Percentiles rank a stretch among this genome's conserved stretches.
Evolutionary conservation across 2,888 invertebrate species (phyloP).

Genomic region (Meghimatium bilineatum): DNA sequence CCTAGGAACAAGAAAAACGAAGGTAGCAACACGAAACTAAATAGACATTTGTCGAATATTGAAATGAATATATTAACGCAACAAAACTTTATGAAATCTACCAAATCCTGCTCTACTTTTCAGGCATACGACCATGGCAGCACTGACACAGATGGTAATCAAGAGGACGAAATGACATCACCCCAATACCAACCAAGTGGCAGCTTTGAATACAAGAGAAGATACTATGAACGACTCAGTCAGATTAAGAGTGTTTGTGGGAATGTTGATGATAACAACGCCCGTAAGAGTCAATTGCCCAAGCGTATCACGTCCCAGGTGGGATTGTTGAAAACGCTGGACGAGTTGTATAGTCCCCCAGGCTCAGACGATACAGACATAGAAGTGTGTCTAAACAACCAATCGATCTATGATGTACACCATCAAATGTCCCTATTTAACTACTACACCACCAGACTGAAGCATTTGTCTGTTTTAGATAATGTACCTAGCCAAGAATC

Average conservation of each 20-base stretch:
- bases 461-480: background rate
- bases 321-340: slow-evolving; percentile 36
- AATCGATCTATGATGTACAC: background rate
- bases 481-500: background rate
- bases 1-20: background rate
- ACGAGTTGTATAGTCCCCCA: slow-evolving; percentile 6
- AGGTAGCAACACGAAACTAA: background rate
- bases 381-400: background rate
- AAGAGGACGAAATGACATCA: background rate
- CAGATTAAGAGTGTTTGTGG: background rate
- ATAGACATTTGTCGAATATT: background rate
- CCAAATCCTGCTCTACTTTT: background rate
- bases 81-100: background rate
- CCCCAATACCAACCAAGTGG: background rate
- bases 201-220: slow-evolving; percentile 33
- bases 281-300: background rate
- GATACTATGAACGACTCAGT: slow-evolving; percentile 20
- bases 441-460: slow-evolving; percentile 20
- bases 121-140: background rate
- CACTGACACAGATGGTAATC: background rate
- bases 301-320: slow-evolving; percentile 33
- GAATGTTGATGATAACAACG: background rate
- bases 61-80: background rate
- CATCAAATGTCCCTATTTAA: slow-evolving; percentile 23
- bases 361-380: slow-evolving; percentile 9